Base-by-base conservation (phyloP, 2,888 invertebrate species). In the Psylliodes chrysocephalus region DNA sequence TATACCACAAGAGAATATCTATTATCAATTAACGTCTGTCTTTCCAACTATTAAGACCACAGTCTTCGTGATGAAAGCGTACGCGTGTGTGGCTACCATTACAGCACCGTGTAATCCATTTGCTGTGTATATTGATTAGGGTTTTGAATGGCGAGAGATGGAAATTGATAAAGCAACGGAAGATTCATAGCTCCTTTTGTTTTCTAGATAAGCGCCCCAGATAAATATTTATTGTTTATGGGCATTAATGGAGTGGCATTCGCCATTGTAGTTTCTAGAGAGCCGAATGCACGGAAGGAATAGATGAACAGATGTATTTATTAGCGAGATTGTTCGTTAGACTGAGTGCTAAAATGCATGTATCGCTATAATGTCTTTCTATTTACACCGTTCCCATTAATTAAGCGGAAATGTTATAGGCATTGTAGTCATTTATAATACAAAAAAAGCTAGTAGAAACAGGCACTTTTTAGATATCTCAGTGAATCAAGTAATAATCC, bases 171-270 rank as follows among this genome's bases (percentile, higher is more conserved):
- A 54, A 54, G 54, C 54, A 25, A 15, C 25, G 54, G 54, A 54
- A 54, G 54, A 54, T 54, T 54, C 54, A 54, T 54, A 17, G 54
- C 40, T 54, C 54, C 54, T 54, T 54, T 54, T 54, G 54, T 54
- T 40, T 42, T 12, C 14, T 14, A 40, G 54, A 54, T 54, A 54
- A 54, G 38, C 54, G 5, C 40, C 19, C 25, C 7, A 22, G 54
- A 54, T 54, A 54, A 54, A 54, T 54, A 54, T 54, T 54, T 54
- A 54, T 54, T 54, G 54, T 54, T 54, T 54, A 54, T 40, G 54
- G 38, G 54, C 25, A 40, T 54, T 54, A 54, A 54, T 40, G 22
- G 40, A 54, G 54, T 54, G 40, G 40, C 40, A 42, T 40, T n/a
- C 25, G 19, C 40, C 54, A 33, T 54, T 54, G 30, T 49, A 8